A percentile compares a stretch with the other conserved stretches of the same genome.
These are phyloP conservation scores for Leucoraja erinaceus DNA, from an alignment of 2,113 vertebrate species.

Conservation along the genomic window DNA sequence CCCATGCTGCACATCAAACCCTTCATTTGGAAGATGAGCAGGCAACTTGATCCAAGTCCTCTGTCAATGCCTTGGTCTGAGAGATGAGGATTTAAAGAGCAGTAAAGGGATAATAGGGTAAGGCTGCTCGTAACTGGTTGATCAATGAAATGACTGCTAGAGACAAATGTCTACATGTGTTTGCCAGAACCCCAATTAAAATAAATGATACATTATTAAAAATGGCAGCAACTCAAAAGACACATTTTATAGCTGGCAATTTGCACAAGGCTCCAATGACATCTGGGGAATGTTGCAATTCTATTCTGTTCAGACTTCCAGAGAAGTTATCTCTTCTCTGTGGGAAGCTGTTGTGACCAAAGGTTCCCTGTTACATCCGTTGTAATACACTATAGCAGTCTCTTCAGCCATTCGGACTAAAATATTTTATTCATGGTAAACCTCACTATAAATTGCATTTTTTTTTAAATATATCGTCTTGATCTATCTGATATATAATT, in stretches of 20 bases:
- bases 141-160: slow-evolving; percentile 28
- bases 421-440: not conserved
- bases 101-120: slow-evolving; percentile 12
- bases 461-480: not conserved
- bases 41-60: slow-evolving; percentile 22
- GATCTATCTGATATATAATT: not conserved
- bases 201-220: slow-evolving; percentile 39
- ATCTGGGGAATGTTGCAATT: slow-evolving; percentile 30
- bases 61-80: slow-evolving; percentile 26
- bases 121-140: slow-evolving; percentile 28
- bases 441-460: not conserved
- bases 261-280: slow-evolving; percentile 31
- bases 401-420: not conserved
- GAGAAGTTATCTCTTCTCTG: not conserved
- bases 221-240: slow-evolving; percentile 38
- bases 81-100: slow-evolving; percentile 23
- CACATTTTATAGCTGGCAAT: slow-evolving; percentile 35
- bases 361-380: not conserved
- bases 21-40: not conserved
- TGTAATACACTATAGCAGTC: not conserved
- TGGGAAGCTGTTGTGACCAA: not conserved
- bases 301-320: slow-evolving; percentile 18
- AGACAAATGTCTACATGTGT: slow-evolving; percentile 34
- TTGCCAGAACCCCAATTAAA: slow-evolving; percentile 38
- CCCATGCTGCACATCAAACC: not conserved